Percentiles rank a stretch among this genome's conserved stretches.
Evolutionary conservation across 2,113 vertebrate genomes (phyloP).

Genomic region (Callithrix jacchus): DNA sequence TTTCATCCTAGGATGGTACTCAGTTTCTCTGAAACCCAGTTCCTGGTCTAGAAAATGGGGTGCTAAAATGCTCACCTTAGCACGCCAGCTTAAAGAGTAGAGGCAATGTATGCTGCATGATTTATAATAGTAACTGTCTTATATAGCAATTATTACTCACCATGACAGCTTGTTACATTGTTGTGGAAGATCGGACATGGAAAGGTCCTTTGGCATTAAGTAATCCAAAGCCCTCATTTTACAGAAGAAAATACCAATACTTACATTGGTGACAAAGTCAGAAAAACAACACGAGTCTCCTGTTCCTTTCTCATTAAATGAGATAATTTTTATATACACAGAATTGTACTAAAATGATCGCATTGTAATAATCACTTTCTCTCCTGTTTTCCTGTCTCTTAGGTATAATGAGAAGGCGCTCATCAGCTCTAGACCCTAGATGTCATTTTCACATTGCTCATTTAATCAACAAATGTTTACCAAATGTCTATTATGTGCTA

Average conservation of each 20-base stretch:
- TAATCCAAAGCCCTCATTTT: background rate
- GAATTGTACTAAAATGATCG: background rate
- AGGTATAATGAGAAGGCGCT: background rate
- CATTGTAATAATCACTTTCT: background rate
- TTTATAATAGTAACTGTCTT: background rate
- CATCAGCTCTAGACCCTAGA: background rate
- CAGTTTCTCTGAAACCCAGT: background rate
- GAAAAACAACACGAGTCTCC: background rate
- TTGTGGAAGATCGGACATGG: background rate
- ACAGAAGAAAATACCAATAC: background rate
- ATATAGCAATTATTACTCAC: background rate
- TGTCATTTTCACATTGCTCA: background rate
- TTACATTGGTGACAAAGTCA: background rate
- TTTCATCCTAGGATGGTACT: background rate
- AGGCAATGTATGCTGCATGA: background rate
- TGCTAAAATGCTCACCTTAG: background rate
- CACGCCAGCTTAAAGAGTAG: background rate
- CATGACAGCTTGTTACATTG: background rate
- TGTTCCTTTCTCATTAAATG: background rate
- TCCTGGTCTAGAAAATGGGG: background rate
- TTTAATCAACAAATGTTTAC: background rate
- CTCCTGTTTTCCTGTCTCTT: background rate
- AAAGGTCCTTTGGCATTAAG: background rate
- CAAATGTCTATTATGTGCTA: background rate
- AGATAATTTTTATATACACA: background rate